These are phyloP conservation scores for Spodoptera frugiperda DNA, from an alignment of 1,140 invertebrate species.

Conservation along the genomic window DNA sequence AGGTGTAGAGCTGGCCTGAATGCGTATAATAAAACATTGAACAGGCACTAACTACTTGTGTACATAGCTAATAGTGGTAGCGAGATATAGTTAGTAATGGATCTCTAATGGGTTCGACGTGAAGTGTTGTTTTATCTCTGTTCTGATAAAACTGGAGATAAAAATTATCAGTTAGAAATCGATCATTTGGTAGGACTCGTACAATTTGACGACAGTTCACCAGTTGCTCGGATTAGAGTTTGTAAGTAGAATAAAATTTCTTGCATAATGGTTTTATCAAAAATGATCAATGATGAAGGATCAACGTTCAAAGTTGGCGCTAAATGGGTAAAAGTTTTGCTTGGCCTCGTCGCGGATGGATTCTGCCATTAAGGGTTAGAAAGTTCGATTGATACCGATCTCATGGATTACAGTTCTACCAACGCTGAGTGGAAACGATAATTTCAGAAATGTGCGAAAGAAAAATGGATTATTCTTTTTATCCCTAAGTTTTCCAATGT, in stretches of 20 bases:
- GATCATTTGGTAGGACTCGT: conserved; percentile 8
- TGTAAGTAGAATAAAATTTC: conserved; percentile 27
- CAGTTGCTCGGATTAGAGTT: conserved; percentile 4
- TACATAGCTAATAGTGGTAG: background rate
- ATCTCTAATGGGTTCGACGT: conserved; percentile 14
- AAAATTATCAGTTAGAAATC: conserved; percentile 15
- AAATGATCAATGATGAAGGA: conserved; percentile 39
- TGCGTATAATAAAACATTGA: conserved; percentile 12
- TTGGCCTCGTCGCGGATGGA: conserved; percentile 36
- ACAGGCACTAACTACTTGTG: conserved; percentile 15
- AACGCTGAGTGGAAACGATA: conserved; percentile 15
- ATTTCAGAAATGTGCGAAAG: background rate
- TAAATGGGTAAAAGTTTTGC: conserved; percentile 36
- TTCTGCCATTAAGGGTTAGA: conserved; percentile 45
- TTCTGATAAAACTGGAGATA: conserved; percentile 25
- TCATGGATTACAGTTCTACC: conserved; percentile 37
- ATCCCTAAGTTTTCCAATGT: background rate
- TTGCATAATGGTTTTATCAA: conserved; percentile 42
- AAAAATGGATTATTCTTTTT: background rate
- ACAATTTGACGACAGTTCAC: conserved; percentile 18
- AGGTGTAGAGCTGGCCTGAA: conserved; percentile 19
- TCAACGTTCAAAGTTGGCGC: conserved; percentile 33
- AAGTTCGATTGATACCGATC: conserved; percentile 47
- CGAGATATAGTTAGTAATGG: background rate
- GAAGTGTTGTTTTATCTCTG: conserved; percentile 26